Conservation (phyloP, 2,888 invertebrate genomes). For the Leptinotarsa juncta region DNA sequence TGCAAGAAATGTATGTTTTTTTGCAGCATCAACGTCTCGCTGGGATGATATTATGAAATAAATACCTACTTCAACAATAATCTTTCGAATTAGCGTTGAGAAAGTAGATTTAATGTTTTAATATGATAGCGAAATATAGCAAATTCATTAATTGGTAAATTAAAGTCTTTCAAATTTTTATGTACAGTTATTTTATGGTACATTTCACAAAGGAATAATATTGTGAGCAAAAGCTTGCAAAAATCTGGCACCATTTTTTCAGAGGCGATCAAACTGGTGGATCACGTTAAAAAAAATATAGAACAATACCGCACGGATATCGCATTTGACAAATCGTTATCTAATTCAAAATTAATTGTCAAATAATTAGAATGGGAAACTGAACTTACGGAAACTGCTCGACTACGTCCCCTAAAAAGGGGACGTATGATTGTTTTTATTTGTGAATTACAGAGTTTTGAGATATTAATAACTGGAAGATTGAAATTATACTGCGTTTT, state of each 20-base stretch:
- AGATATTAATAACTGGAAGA: too few species aligned
- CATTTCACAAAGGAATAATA: neutral
- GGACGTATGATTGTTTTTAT: too few species aligned
- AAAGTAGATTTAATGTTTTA: neutral
- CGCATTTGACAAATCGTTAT: too few species aligned
- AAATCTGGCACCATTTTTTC: neutral
- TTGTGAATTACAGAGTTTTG: too few species aligned
- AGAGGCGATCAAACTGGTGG: neutral
- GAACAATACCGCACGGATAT: too few species aligned
- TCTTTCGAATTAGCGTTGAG: neutral
- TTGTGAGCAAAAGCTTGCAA: neutral
- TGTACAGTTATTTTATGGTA: neutral
- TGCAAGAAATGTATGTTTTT: neutral
- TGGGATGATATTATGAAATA: neutral
- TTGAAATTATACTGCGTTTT: too few species aligned
- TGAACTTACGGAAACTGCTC: too few species aligned
- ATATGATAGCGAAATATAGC: neutral
- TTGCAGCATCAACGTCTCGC: neutral
- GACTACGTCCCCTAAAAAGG: too few species aligned
- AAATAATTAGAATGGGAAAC: too few species aligned
- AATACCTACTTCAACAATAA: neutral
- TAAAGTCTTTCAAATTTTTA: neutral
- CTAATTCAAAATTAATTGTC: too few species aligned
- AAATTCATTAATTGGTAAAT: neutral
- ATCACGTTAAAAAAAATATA: neutral